These are phyloP conservation scores for Lithophane leautieri DNA, from an alignment of 2,888 invertebrate genomes.

Conservation along the genomic window DNA sequence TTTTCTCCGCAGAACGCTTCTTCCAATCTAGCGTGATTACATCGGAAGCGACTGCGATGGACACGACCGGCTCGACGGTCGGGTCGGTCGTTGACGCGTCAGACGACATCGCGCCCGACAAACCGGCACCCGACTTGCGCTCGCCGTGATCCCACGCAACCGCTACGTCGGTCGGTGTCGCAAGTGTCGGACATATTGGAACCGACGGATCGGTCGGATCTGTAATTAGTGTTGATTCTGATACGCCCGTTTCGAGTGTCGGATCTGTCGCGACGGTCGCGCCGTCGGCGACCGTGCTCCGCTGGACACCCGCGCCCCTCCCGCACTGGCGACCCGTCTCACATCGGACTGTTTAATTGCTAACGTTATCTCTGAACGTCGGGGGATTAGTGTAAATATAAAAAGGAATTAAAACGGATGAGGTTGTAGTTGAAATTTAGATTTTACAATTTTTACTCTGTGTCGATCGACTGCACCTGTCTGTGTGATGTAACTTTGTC, in stretches of 20 bases:
- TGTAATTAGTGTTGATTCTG: constrained; percentile 38
- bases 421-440: constrained; percentile 81
- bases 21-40: constrained; percentile 91
- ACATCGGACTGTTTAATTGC: constrained; percentile 80
- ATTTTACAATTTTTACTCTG: constrained; percentile 71
- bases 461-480: constrained; percentile 73
- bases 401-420: constrained; percentile 67
- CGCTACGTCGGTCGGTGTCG: constrained; percentile 59
- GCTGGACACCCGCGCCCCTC: constrained; percentile 87
- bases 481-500: constrained; percentile 75
- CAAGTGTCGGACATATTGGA: constrained; percentile 54
- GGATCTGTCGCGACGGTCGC: constrained; percentile 44
- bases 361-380: constrained; percentile 61
- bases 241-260: constrained; percentile 47
- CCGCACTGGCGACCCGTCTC: constrained; percentile 88
- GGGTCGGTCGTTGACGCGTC: constrained; percentile 79
- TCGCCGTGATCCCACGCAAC: constrained; percentile 78
- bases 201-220: constrained; percentile 44
- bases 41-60: constrained; percentile 90
- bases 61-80: constrained; percentile 81
- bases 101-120: constrained; percentile 87
- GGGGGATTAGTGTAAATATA: constrained; percentile 80
- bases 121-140: constrained; percentile 85
- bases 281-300: constrained; percentile 70
- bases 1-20: constrained; percentile 89